Evolutionary conservation across 2,888 invertebrate genomes (phyloP), one percentile per base, ranked within the genome.

Genomic region (Cephus sareptanus): DNA sequence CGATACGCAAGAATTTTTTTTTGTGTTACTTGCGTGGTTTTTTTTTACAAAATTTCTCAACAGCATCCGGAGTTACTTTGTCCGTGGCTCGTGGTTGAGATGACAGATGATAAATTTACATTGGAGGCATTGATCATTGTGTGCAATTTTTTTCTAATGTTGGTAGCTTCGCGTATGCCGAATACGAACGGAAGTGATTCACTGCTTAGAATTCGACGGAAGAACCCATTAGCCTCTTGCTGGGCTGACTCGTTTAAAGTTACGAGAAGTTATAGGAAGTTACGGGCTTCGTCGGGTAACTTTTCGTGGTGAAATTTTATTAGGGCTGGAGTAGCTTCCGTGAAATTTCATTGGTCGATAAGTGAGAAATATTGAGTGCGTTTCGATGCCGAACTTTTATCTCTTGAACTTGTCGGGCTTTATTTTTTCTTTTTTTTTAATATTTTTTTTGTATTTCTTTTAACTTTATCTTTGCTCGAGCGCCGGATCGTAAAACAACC

Each of bases 361-460:
- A 15, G 40, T 40, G 40, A 23, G 40, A 23, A 56, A 56, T 56
- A 56, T 56, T 6, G 15, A 23, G 4, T 56, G 23, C 6, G 15
- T 56, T 23, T 56, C 23, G 23, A 23, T 23, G 6, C 23, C 23
- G 23, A 23, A 23, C 23, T 40, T 40, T 15, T 40, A 2, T 37
- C 11, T 34, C 12, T 13, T 12, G 12, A 37, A 15, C 15, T 0
- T 40, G 1, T 40, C 15, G 4, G 1, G 15, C 15, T 40, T 40
- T 4, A 37, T 15, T 4, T 13, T 40, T 40, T 91, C 82, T 84
- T 0, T 91, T 15, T 4, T 0, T 13, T 13, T 3, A 35, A 13
- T 3, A 37, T 13, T 4, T 13, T 35, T 9, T 23, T 23, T 9
- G 1, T 9, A 23, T 56, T 56, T 56, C 40, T 9, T 56, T 6